phyloP scores from a whole-genome alignment of 2,113 vertebrate species.

The Antigone vipio region DNA sequence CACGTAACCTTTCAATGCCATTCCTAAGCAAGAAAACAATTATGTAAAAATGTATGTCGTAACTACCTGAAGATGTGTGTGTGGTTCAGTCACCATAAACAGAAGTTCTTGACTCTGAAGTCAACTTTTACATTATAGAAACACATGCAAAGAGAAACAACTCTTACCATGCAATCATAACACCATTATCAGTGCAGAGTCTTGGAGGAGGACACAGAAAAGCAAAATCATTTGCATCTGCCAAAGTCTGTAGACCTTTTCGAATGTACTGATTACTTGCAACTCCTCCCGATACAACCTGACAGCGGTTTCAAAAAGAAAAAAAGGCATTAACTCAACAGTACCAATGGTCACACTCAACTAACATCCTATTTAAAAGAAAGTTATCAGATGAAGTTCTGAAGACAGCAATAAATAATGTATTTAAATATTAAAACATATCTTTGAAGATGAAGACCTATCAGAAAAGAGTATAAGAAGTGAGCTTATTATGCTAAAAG shows the following conservation, averaged over 20 bases:
- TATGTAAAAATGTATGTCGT: background rate
- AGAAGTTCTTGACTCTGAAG: background rate
- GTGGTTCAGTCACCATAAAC: background rate
- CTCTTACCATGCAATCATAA: constrained; percentile 94
- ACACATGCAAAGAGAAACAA: background rate
- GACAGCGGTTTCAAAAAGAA: background rate
- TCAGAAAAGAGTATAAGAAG: background rate
- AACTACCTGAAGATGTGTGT: rapidly evolving
- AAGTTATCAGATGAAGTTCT: background rate
- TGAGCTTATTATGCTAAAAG: background rate
- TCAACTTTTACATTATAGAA: background rate
- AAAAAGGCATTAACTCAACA: background rate
- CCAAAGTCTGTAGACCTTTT: constrained; percentile 76
- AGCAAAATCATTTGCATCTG: constrained; percentile 77
- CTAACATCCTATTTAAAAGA: background rate
- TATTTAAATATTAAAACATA: background rate
- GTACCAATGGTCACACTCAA: background rate
- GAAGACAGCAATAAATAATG: background rate
- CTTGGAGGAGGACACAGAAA: constrained; percentile 87
- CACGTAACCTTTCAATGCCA: constrained; percentile 86
- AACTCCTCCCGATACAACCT: constrained; percentile 95
- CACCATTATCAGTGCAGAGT: constrained; percentile 93
- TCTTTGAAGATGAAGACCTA: background rate
- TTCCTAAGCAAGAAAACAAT: constrained; percentile 80
- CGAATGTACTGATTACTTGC: constrained; percentile 92